Base-by-base conservation (phyloP, 2,888 invertebrate genomes). In the Agonopterix subpropinquella region DNA sequence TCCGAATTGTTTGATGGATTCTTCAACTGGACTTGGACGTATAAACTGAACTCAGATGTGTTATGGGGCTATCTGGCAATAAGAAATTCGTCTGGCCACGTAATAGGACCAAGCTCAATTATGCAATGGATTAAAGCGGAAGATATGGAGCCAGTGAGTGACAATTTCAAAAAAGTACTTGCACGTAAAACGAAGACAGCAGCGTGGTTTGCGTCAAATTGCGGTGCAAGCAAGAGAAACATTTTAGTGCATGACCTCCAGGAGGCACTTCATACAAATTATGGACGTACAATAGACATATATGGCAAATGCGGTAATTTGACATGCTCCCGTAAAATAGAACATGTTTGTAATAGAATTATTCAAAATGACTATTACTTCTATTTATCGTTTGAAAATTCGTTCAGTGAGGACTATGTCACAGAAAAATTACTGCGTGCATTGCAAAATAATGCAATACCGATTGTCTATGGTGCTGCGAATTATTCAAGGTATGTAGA, bases 381-480 rank as follows among this genome's bases (percentile, higher is more conserved):
- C 53, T 82, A 79, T 52, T 57, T 80, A 11, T 64, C 78, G 0
- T 73, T 77, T 51, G 80, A 80, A 49, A 77, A 78, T 51, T 67
- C 70, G 5, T 66, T 70, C 42, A 56, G 64, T 48, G 62, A 72
- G 51, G 73, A 80, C 55, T 81, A 79, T 49, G 75, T 73, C 2
- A 80, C 80, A 0, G 77, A 78, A 49, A 77, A 78, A 52, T 51
- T 78, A 8, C 50, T 76, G 11, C 65, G 61, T 36, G 73, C 86
- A 7, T 63, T 89, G 43, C 82, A 90, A 58, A 88, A 90, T 70
- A 82, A 90, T 60, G 83, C 91, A 11, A 74, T 93, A 4, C 92
- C 92, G 1, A 87, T 93, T 11, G 92, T 92, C 7, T 91, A 89
- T 80, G 92, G 92, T 4, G 90, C 89, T 10, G 90, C 89, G 47